A percentile compares a stretch with the other conserved stretches of the same genome.
These are phyloP conservation scores for Spialia ferax DNA, from an alignment of 2,888 invertebrate species.

Conservation along the genomic window DNA sequence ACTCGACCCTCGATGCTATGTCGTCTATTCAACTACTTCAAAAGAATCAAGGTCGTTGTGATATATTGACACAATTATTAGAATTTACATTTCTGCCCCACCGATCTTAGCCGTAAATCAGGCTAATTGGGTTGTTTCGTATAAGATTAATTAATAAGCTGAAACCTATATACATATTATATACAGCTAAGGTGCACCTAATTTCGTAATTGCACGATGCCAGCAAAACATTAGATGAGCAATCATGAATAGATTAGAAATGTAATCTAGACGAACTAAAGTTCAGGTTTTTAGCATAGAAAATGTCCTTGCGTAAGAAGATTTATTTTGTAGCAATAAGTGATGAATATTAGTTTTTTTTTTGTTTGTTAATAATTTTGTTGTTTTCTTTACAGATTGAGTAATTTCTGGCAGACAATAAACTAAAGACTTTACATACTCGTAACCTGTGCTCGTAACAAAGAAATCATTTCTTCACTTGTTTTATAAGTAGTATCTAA, in stretches of 20 bases:
- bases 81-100: slow-evolving; percentile 18
- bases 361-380: no score
- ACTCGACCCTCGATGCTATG: slow-evolving; percentile 19
- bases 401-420: no score
- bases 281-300: slow-evolving; percentile 22
- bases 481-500: no score
- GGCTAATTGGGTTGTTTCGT: slow-evolving; percentile 9
- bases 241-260: slow-evolving; percentile 14
- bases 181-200: no score
- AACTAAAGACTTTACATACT: no score
- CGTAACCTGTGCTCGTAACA: no score
- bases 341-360: neutral
- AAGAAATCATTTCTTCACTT: no score
- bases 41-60: slow-evolving; percentile 25
- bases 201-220: slow-evolving; percentile 12
- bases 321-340: neutral
- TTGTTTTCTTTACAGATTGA: no score
- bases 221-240: slow-evolving; percentile 12
- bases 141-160: slow-evolving; percentile 9
- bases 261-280: slow-evolving; percentile 11
- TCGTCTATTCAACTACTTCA: slow-evolving; percentile 9
- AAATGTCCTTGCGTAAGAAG: slow-evolving; percentile 19
- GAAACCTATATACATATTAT: neutral
- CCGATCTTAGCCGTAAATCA: neutral
- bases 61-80: slow-evolving; percentile 34